Evolutionary conservation across 2,888 invertebrate species (phyloP), one percentile per base, ranked within the genome.

Genomic region (Tinea trinotella): DNA sequence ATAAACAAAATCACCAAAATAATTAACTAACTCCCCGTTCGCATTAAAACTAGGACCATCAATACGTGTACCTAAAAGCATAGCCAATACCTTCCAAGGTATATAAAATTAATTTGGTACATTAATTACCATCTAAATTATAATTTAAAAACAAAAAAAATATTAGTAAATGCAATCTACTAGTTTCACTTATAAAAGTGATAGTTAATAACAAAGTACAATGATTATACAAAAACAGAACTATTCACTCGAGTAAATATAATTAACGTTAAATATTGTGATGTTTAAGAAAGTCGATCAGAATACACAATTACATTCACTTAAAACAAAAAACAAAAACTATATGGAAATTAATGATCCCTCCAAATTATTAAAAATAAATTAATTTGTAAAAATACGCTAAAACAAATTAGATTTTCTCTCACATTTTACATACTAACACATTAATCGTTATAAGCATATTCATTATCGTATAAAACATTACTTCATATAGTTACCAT

Each of bases 101-200:
- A 13, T 40, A 40, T 40, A 40, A 2, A 15, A 40, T 40, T n/a
- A 17, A 46, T 46, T 46, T 46, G 46, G 46, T 19, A 46, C 46
- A 46, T 15, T 40, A 46, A 10, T 19, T 46, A 46, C 40, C 40
- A 40, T n/a, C 40, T 40, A 46, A 40, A 19, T 18, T 19, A 46
- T 46, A 46, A 19, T 19, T 50, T 50, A 50, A 3, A 52, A 46
- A 46, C 5, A 46, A 18, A 70, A 70, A 68, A 68, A 79, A 80
- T 74, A 84, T 83, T 84, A 84, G 85, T 84, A 84, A 85, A 85
- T 84, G 85, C 85, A 83, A 76, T 67, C 77, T 81, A 80, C 74
- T 76, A 70, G 66, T 73, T 66, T 64, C 46, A 40, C 15, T 40
- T 6, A 13, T n/a, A 13, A 12, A 40, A 15, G 2, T 12, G 40